Conservation (phyloP, 1,140 invertebrate species). For the Caenorhabditis brenneri region DNA sequence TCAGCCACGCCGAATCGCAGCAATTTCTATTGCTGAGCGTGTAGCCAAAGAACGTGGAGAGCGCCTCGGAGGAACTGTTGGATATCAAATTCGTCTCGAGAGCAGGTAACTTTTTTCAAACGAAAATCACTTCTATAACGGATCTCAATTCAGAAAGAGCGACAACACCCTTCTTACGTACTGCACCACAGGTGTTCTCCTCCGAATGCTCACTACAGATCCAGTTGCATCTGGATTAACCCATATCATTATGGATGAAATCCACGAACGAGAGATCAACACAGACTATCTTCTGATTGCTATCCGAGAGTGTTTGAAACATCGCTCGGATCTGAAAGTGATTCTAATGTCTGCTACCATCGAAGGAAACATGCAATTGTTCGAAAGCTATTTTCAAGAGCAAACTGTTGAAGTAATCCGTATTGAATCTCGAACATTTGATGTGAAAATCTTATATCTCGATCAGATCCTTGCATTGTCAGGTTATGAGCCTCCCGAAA, state of each 20-base stretch:
- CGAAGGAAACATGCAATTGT: slow-evolving; percentile 79
- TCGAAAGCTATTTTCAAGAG: slow-evolving; percentile 85
- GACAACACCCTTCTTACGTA: slow-evolving; percentile 84
- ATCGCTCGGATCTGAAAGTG: slow-evolving; percentile 76
- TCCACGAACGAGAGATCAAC: slow-evolving; percentile 90
- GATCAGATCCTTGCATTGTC: slow-evolving; percentile 80
- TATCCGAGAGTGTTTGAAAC: slow-evolving; percentile 79
- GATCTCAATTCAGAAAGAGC: slow-evolving; percentile 75
- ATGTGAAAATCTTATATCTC: slow-evolving; percentile 81
- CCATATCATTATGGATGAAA: slow-evolving; percentile 91
- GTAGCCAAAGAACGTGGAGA: slow-evolving; percentile 86
- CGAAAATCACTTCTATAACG: neutral
- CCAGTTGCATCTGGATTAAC: slow-evolving; percentile 79
- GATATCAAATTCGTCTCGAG: slow-evolving; percentile 90
- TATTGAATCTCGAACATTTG: slow-evolving; percentile 57
- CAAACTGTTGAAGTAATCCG: slow-evolving; percentile 74
- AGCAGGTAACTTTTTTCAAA: neutral
- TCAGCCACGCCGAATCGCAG: slow-evolving; percentile 87
- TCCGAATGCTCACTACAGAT: slow-evolving; percentile 83
- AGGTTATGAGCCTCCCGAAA: slow-evolving; percentile 62
- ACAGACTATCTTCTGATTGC: slow-evolving; percentile 89
- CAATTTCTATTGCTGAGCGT: slow-evolving; percentile 82
- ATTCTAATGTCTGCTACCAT: slow-evolving; percentile 94
- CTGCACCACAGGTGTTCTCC: slow-evolving; percentile 87
- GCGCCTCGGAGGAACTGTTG: slow-evolving; percentile 83